A percentile compares a stretch with the other conserved stretches of the same genome.
Evolutionary conservation across 2,113 vertebrate species (phyloP).

Genomic region (Microtus pennsylvanicus): DNA sequence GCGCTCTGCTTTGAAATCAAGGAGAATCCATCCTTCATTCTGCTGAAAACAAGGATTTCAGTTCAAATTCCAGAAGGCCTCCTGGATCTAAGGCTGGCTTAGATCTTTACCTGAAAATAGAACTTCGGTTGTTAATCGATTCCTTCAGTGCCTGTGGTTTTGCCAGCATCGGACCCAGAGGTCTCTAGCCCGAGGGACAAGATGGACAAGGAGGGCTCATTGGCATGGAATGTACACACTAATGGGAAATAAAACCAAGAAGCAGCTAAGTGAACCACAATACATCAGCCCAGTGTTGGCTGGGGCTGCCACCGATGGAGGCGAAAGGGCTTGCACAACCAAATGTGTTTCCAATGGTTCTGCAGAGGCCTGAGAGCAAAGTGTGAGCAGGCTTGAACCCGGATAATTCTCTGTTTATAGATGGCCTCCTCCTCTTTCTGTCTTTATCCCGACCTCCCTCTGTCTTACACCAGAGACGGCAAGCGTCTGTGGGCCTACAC

Average conservation of each 20-base stretch:
- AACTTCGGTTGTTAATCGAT: too few species aligned
- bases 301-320: not conserved
- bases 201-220: not conserved
- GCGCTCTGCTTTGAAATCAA: conserved; percentile 73
- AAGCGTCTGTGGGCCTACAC: not conserved
- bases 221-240: not conserved
- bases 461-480: not conserved
- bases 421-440: not conserved
- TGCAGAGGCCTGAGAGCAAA: not conserved
- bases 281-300: not conserved
- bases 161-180: not conserved
- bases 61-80: not conserved
- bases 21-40: conserved; percentile 29
- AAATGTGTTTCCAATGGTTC: not conserved
- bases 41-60: conserved; percentile 4
- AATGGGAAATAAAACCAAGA: not conserved
- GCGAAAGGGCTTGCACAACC: not conserved
- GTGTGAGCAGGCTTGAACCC: not conserved
- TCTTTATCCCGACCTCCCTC: not conserved
- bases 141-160: not conserved
- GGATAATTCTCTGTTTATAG: not conserved
- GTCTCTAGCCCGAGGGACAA: not conserved
- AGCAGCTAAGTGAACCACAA: not conserved
- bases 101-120: not conserved
- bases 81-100: not conserved